Evolutionary conservation across 2,888 invertebrate species (phyloP).

Genomic region (Agonopterix subpropinquella): DNA sequence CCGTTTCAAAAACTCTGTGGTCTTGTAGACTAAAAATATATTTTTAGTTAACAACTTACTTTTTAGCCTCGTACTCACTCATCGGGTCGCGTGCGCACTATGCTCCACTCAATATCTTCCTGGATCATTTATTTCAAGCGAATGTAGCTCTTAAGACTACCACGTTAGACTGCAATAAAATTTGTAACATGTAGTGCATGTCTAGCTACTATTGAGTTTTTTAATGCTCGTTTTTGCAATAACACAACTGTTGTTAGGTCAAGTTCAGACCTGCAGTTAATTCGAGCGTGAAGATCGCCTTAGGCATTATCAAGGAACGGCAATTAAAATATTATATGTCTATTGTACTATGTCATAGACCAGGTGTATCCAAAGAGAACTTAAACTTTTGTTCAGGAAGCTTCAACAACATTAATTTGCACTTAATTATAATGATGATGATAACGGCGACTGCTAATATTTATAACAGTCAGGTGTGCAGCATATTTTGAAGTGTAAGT

Average conservation of each 20-base stretch:
- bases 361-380: too few species aligned
- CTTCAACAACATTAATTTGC: too few species aligned
- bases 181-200: slow-evolving; percentile 8
- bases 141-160: slow-evolving; percentile 11
- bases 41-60: neutral
- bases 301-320: slow-evolving; percentile 5
- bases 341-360: too few species aligned
- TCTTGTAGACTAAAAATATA: too few species aligned
- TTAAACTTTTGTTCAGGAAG: too few species aligned
- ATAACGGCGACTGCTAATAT: too few species aligned
- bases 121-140: neutral
- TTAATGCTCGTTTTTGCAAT: slow-evolving; percentile 18
- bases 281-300: slow-evolving; percentile 23
- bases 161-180: neutral
- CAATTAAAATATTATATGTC: too few species aligned
- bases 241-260: slow-evolving; percentile 31
- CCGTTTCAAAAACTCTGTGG: too few species aligned
- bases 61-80: neutral
- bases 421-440: too few species aligned
- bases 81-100: slow-evolving; percentile 37
- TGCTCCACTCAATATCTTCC: slow-evolving; percentile 12
- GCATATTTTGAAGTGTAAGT: too few species aligned
- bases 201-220: slow-evolving; percentile 21
- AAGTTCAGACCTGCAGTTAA: slow-evolving; percentile 39
- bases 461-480: too few species aligned